phyloP scores from a whole-genome alignment of 1,140 invertebrate genomes.

The Drosophila arizonae region DNA sequence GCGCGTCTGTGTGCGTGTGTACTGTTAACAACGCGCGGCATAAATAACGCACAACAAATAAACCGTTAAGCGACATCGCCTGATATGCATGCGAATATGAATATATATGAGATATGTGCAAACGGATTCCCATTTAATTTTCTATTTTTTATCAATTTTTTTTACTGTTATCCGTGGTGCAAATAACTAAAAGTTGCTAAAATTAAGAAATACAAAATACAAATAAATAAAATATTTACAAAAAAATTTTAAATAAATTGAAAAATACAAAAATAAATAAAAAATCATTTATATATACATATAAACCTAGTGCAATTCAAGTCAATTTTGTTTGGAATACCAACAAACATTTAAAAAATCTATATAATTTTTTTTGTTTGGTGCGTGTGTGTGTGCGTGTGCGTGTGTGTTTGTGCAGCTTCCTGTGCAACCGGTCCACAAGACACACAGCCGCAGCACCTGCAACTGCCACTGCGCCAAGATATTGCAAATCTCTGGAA shows the following conservation, averaged over 20 bases:
- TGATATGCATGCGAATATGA: no score
- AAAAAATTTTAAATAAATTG: constrained; percentile 2
- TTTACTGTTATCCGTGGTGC: constrained; percentile 19
- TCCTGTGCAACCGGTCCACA: constrained; percentile 66
- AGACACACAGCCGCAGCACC: constrained; percentile 42
- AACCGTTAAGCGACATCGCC: constrained; percentile 1
- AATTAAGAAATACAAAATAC: neutral
- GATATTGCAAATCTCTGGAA: constrained; percentile 4
- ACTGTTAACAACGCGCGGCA: neutral
- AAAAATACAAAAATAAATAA: neutral
- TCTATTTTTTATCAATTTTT: neutral
- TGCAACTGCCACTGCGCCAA: constrained; percentile 29
- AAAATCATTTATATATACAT: neutral
- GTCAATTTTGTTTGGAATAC: neutral
- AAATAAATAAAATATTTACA: neutral
- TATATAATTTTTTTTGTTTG: constrained; percentile 39
- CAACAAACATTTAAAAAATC: constrained; percentile 2
- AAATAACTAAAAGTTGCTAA: constrained; percentile 7
- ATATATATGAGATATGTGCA: neutral
- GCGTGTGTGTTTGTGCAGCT: constrained; percentile 34
- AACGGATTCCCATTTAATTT: neutral
- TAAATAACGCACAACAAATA: constrained; percentile 1
- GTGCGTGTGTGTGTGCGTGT: constrained; percentile 35
- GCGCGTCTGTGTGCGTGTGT: neutral
- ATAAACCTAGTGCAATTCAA: constrained; percentile 3